Base-by-base conservation (phyloP, 2,113 vertebrate species). In the Cettia cetti region DNA sequence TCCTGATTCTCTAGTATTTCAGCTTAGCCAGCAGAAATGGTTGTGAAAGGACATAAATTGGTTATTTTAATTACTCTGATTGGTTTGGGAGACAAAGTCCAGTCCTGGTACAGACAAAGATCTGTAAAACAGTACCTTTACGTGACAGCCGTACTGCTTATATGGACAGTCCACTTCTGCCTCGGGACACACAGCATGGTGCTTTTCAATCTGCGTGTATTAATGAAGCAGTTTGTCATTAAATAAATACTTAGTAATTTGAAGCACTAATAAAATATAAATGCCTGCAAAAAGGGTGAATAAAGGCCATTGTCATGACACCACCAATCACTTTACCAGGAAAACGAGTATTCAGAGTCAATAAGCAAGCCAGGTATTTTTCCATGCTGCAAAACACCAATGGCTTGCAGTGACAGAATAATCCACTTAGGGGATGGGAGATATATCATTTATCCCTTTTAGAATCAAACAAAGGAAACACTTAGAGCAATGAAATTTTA, bases 141-240 rank as follows among this genome's bases (percentile, higher is more conserved):
- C 86, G 61, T 92, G 83, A 80, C 99, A 99, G 96, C 99, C 99
- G 0, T 98, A 99, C 88, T 97, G 98, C 90, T 98, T 98, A 50
- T 98, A 99, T 0, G 98, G 97, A 92, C 99, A 99, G 91, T 98
- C 98, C 68, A 98, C 98, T 83, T 98, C 97, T 18, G 97, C 96
- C 82, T 99, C 98, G 2, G 98, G 98, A 89, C 98, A 99, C 93
- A 98, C 95, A 4, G 89, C 56, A 0, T 97, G 92, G 88, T 99
- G 98, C 24, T 97, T 96, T 31, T 97, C 97, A 50, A 98, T 91
- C 99, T 99, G 89, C 11, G 37, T 52, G 78, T 45, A 78, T 15
- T 56, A 86, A 96, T 50, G 96, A 65, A 56, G 21, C 82, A 53
- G 69, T 8, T 49, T 54, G 35, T 20, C 31, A 89, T 91, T n/a